Conservation (phyloP, 2,888 invertebrate genomes). For the Fragum whitleyi region DNA sequence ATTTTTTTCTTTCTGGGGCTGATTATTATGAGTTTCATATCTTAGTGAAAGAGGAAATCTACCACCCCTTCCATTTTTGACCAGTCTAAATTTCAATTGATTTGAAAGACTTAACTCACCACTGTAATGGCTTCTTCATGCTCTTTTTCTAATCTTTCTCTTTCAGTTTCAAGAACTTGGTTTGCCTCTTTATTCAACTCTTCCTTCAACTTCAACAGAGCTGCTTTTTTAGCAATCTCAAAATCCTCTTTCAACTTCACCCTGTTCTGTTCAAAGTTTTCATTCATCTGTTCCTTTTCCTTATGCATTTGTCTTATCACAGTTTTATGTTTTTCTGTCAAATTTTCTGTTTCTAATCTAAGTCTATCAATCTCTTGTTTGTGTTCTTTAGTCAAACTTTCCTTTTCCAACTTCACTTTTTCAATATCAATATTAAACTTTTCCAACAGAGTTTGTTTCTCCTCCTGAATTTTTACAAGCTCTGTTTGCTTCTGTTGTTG, state of each 20-base stretch:
- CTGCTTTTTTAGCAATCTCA: conserved; percentile 45
- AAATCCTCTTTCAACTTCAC: conserved; percentile 57
- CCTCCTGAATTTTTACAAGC: conserved; percentile 1
- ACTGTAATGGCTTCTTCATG: conserved; percentile 34
- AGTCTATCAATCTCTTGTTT: background rate
- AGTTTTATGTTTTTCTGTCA: conserved; percentile 11
- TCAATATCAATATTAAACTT: conserved; percentile 45
- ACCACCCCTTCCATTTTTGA: too few relatives aligned
- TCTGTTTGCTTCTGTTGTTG: conserved; percentile 23
- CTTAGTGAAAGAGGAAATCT: too few relatives aligned
- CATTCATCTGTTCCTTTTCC: conserved; percentile 41
- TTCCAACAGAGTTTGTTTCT: conserved; percentile 35
- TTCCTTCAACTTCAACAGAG: conserved; percentile 42
- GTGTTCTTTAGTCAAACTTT: background rate
- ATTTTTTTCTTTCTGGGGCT: too few relatives aligned
- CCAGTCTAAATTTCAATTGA: too few relatives aligned
- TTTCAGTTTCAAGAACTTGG: conserved; percentile 29
- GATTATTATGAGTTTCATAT: too few relatives aligned
- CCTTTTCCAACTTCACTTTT: conserved; percentile 33
- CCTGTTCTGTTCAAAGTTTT: conserved; percentile 42
- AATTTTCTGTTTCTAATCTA: conserved; percentile 5
- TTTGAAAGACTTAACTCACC: too few relatives aligned
- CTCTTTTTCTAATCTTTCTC: conserved; percentile 39
- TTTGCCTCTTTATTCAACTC: conserved; percentile 52
- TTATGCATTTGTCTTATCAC: background rate